phyloP scores from a whole-genome alignment of 2,888 invertebrate species.

The Orchesellides sinensis region DNA sequence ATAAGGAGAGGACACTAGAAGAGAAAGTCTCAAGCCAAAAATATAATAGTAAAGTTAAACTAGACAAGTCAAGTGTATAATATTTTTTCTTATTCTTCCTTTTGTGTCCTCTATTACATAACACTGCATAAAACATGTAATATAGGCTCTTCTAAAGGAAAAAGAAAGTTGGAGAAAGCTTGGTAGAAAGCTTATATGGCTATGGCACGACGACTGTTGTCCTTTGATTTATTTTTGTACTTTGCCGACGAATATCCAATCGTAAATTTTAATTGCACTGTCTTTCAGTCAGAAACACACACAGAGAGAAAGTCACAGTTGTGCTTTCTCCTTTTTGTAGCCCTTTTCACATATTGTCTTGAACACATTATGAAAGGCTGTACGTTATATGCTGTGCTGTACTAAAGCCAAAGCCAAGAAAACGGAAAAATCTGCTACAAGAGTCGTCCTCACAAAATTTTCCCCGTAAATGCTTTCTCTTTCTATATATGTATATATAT shows the following conservation, averaged over 20 bases:
- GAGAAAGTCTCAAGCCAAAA: background rate
- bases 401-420: too few species aligned
- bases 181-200: background rate
- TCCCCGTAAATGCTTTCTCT: too few species aligned
- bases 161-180: background rate
- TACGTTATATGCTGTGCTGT: too few species aligned
- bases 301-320: background rate
- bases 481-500: too few species aligned
- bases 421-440: too few species aligned
- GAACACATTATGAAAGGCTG: too few species aligned
- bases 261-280: constrained; percentile 51
- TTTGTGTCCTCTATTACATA: background rate
- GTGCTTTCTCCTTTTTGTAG: too few species aligned
- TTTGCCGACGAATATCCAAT: constrained; percentile 38
- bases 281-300: constrained; percentile 46
- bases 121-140: too few species aligned
- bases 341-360: too few species aligned
- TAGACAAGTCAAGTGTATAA: background rate
- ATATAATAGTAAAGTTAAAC: background rate
- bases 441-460: too few species aligned
- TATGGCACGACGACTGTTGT: constrained; percentile 17
- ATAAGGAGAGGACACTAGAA: background rate
- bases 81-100: background rate
- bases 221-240: constrained; percentile 39
- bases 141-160: background rate